Percentiles rank a stretch among this genome's conserved stretches.
Evolutionary conservation across 2,113 vertebrate genomes (phyloP).

Genomic region (Petromus typicus): DNA sequence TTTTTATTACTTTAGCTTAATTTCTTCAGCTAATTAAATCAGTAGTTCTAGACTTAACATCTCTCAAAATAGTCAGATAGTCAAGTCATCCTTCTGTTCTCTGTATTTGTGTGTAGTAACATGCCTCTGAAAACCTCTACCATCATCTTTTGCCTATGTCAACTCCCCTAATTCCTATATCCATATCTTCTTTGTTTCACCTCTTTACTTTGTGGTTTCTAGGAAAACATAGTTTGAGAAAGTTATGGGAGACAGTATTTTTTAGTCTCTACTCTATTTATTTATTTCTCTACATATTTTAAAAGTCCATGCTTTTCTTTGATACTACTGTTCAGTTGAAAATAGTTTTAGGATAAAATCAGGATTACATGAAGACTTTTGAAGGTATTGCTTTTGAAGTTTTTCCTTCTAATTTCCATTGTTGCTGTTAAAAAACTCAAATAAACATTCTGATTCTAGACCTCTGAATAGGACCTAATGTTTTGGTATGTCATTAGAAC

Average conservation of each 20-base stretch:
- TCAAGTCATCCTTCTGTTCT: background rate
- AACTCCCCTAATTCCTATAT: background rate
- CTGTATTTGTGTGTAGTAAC: background rate
- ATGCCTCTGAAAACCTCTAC: background rate
- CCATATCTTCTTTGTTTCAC: background rate
- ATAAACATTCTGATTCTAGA: background rate
- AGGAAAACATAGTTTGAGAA: background rate
- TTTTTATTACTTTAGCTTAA: background rate
- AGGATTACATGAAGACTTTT: slow-evolving; percentile 7
- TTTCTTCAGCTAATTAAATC: slow-evolving; percentile 16
- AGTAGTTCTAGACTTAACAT: background rate
- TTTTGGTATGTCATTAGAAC: background rate
- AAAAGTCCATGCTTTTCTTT: background rate
- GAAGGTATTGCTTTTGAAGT: background rate
- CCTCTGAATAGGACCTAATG: background rate
- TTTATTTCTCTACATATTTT: background rate
- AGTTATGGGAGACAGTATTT: background rate
- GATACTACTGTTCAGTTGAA: background rate
- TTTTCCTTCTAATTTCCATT: background rate
- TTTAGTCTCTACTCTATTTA: no score
- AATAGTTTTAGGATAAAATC: background rate
- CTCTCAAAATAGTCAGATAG: background rate
- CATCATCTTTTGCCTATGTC: background rate
- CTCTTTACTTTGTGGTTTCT: background rate
- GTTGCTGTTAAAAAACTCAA: background rate